These are phyloP conservation scores for Rhinoptilus africanus DNA, from an alignment of 2,113 vertebrate species.

Conservation along the genomic window DNA sequence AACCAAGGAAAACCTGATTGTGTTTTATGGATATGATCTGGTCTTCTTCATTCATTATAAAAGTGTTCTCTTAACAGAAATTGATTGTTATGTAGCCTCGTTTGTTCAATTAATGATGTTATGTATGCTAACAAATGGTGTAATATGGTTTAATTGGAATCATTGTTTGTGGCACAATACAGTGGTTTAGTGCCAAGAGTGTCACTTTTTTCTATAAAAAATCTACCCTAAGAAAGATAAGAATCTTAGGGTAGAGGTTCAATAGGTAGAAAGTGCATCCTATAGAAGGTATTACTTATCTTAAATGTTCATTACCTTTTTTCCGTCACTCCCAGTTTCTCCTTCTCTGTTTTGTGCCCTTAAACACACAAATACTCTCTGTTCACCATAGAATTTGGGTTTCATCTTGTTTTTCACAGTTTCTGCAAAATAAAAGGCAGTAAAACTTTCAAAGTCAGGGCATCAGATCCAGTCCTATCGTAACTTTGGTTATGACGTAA, in stretches of 20 bases:
- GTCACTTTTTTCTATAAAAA: not conserved
- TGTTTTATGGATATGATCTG: not conserved
- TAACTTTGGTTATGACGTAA: not conserved
- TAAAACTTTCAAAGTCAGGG: not conserved
- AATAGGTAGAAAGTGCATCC: not conserved
- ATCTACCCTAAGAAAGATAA: no score
- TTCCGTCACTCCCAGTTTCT: not conserved
- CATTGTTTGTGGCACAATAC: accelerated
- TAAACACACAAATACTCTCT: not conserved
- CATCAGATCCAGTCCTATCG: not conserved
- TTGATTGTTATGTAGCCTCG: not conserved
- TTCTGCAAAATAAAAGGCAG: not conserved
- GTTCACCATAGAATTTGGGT: not conserved
- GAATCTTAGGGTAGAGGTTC: not conserved
- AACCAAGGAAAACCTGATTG: not conserved
- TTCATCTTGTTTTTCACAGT: not conserved
- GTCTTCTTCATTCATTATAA: not conserved
- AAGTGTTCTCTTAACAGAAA: not conserved
- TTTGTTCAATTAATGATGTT: not conserved
- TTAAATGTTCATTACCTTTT: not conserved
- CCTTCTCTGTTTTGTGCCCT: not conserved
- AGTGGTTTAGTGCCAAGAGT: not conserved
- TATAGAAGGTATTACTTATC: not conserved
- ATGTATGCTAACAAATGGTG: not conserved
- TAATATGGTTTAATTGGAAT: not conserved